Conservation (phyloP, 1,140 invertebrate species). For the Cotesia typhae region DNA sequence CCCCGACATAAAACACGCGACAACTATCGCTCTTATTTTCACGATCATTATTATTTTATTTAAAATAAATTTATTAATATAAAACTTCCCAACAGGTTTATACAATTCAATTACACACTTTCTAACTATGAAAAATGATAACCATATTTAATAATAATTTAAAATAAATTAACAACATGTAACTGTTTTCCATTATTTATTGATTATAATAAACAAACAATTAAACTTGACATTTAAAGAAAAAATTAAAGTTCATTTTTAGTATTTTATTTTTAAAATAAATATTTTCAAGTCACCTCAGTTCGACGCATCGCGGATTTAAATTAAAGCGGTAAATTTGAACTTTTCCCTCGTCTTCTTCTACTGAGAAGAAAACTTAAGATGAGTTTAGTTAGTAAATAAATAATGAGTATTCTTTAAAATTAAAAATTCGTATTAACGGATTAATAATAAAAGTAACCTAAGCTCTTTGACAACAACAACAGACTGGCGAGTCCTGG, state of each 20-base stretch:
- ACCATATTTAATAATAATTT: too few relatives aligned
- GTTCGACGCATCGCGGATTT: conserved; percentile 14
- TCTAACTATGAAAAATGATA: too few relatives aligned
- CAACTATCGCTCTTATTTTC: neutral
- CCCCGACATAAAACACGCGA: neutral
- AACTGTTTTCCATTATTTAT: too few relatives aligned
- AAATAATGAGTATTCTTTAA: neutral
- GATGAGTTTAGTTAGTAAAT: neutral
- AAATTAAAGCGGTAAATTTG: neutral
- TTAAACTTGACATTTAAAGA: neutral
- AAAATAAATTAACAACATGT: too few relatives aligned
- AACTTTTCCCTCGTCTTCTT: neutral
- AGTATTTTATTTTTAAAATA: neutral
- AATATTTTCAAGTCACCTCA: conserved; percentile 21
- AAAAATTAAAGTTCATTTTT: neutral
- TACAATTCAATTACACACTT: too few relatives aligned
- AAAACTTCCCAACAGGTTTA: too few relatives aligned
- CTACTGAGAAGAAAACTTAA: neutral
- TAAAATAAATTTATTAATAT: neutral
- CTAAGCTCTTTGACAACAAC: conserved; percentile 18
- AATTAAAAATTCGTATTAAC: neutral
- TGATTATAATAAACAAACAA: too few relatives aligned
- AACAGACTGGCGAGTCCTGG: conserved; percentile 37
- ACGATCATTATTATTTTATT: neutral
- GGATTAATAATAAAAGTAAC: neutral